Base-by-base conservation (phyloP, 2,888 invertebrate genomes). In the Germaria angustata region DNA sequence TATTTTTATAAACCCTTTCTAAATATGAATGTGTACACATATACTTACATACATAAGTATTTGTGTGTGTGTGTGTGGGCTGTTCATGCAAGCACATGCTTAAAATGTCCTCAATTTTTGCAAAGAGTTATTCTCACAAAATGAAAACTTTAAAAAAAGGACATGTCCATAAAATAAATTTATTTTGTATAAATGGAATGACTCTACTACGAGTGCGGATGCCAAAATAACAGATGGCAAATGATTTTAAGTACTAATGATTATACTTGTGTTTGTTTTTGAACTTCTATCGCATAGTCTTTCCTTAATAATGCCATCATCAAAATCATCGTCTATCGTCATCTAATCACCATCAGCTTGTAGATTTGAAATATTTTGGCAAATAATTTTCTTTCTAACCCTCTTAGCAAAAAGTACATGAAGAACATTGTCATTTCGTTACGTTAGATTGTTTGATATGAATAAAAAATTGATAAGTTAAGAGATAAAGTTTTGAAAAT, bases 161-260 rank as follows among this genome's bases (percentile, higher is more conserved):
- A 34, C 59, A 63, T 75, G 44, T 65, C 65, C 63, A 63, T 46
- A 68, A 55, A 71, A 71, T 55, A 66, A 34, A 53, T 68, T 72
- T 65, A 34, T 68, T 39, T 59, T 36, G 22, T 59, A n/a, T 51
- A 59, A 63, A 63, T 69, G n/a, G 68, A 75, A 80, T 53, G 51
- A 36, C 51, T 76, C 65, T 15, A 66, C 65, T 71, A 63, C 66
- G 41, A 76, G 53, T 82, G 59, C 81, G 72, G 68, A 81, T 81
- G 82, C 82, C 82, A 79, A 79, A 79, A 82, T 75, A 79, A 79
- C 79, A 82, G 82, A 82, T 82, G 82, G 82, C 82, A 82, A 73
- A 82, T 79, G 75, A 71, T 69, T 82, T 79, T 79, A 75, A 82
- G 71, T 79, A 69, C 82, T 82, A 79, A 82, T 82, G 82, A 75